phyloP scores from a whole-genome alignment of 2,797 vertebrate species.

The Crenuchus spilurus region DNA sequence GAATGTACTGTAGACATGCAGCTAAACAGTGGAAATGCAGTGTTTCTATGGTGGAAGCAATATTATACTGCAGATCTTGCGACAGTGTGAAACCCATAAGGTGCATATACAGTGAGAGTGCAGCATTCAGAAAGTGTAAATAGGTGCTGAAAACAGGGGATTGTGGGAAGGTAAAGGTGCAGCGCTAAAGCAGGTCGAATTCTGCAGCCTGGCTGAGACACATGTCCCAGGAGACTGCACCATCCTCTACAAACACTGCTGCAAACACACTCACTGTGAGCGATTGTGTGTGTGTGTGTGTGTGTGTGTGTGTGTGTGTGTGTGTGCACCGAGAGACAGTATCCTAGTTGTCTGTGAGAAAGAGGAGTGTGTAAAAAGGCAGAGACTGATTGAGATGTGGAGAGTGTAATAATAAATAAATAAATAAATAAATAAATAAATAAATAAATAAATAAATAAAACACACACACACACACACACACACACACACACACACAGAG shows the following conservation, averaged over 20 bases:
- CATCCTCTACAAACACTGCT: constrained; percentile 54
- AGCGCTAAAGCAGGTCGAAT: constrained; percentile 25
- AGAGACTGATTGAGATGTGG: not conserved
- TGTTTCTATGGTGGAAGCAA: too few species aligned
- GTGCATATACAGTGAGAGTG: not conserved
- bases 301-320: constrained; percentile 6
- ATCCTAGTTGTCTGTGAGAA: not conserved
- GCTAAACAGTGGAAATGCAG: too few species aligned
- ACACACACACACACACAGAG: too few species aligned
- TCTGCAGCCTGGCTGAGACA: constrained; percentile 26
- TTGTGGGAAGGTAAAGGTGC: not conserved
- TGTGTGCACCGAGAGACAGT: not conserved
- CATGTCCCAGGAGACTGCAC: constrained; percentile 54
- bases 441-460: too few species aligned
- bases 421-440: too few species aligned
- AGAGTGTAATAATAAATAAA: too few species aligned
- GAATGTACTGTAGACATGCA: too few species aligned
- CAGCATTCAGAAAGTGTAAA: constrained; percentile 4
- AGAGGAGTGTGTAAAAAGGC: not conserved
- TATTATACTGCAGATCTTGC: not conserved
- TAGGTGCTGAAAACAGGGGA: not conserved
- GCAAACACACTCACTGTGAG: constrained; percentile 46
- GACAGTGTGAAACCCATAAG: not conserved
- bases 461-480: too few species aligned
- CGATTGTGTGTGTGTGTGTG: not conserved